phyloP scores from a whole-genome alignment of 2,113 vertebrate genomes.

The Microtus montanus region DNA sequence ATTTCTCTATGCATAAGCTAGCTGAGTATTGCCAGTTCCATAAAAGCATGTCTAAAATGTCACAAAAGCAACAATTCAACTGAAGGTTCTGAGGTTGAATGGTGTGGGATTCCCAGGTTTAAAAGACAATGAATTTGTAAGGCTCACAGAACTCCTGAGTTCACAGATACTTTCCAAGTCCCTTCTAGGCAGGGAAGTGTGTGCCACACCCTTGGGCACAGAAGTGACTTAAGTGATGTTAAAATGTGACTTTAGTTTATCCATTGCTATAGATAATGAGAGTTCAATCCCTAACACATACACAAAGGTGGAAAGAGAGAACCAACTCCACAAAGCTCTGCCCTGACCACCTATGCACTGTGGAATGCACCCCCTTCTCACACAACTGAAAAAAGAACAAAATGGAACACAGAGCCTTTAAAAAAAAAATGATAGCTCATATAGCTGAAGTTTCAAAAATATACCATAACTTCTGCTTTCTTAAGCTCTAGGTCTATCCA shows the following conservation, averaged over 20 bases:
- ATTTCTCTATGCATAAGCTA: neutral
- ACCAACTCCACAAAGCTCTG: too few species aligned
- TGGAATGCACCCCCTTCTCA: neutral
- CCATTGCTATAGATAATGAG: neutral
- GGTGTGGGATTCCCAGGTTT: neutral
- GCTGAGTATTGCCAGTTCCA: neutral
- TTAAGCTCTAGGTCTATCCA: neutral
- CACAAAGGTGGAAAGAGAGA: neutral
- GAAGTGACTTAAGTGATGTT: neutral
- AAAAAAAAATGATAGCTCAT: neutral
- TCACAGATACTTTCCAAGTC: neutral
- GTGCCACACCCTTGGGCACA: neutral
- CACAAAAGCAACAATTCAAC: neutral
- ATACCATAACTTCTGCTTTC: neutral
- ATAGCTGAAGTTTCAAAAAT: neutral
- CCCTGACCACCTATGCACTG: too few species aligned
- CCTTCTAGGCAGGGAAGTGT: neutral
- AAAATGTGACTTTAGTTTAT: neutral
- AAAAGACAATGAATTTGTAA: neutral
- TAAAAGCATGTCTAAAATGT: neutral
- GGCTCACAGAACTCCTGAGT: neutral
- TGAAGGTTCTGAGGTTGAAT: neutral
- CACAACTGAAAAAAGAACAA: neutral
- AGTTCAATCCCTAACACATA: neutral
- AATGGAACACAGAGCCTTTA: neutral